Percentiles rank a stretch among this genome's conserved stretches.
Conservation (phyloP, 2,797 vertebrate genomes). For the Lagorchestes hirsutus region DNA sequence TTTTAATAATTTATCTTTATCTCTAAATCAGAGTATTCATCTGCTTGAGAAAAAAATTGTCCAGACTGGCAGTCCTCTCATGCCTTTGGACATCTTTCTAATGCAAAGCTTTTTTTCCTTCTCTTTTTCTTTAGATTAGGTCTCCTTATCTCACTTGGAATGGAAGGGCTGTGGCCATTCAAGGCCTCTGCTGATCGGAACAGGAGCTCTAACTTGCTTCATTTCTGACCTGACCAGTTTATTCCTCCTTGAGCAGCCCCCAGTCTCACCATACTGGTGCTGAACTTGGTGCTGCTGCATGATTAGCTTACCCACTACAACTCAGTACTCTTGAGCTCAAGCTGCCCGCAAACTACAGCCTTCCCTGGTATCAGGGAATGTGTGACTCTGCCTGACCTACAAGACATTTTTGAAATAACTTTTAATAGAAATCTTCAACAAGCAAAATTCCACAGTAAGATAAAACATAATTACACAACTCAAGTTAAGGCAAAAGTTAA, state of each 20-base stretch:
- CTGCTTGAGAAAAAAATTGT: not conserved
- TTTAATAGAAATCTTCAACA: not conserved
- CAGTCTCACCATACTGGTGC: not conserved
- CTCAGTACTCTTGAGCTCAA: not conserved
- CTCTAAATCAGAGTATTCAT: not conserved
- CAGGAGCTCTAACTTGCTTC: not conserved
- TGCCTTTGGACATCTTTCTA: not conserved
- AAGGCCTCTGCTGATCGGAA: not conserved
- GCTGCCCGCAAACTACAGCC: not conserved
- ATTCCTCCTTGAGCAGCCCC: not conserved
- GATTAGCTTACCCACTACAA: not conserved
- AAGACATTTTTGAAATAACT: not conserved
- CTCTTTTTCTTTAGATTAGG: not conserved
- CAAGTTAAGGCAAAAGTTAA: not conserved
- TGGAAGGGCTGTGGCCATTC: not conserved
- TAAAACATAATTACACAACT: not conserved
- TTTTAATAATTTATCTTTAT: not conserved
- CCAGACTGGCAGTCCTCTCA: not conserved
- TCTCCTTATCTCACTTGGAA: not conserved
- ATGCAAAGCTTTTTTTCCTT: not conserved
- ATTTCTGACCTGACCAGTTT: not conserved
- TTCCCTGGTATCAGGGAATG: not conserved
- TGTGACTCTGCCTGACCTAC: not conserved
- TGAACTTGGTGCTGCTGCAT: not conserved
- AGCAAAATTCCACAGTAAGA: not conserved